Conservation (phyloP, 1,140 invertebrate genomes). For the Glossosoma conforme region DNA sequence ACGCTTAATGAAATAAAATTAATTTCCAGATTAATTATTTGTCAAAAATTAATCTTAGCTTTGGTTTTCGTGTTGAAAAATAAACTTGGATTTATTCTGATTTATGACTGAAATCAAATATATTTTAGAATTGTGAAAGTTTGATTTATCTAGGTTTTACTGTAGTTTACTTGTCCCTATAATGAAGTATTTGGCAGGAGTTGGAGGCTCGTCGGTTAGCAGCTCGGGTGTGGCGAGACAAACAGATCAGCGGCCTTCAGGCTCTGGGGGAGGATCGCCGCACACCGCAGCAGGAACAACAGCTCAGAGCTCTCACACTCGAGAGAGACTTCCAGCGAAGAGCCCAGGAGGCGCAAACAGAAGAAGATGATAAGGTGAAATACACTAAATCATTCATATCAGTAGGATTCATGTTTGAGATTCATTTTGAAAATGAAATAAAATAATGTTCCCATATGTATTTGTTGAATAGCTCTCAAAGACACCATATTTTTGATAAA, state of each 20-base stretch:
- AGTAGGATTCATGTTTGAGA: no score
- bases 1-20: no score
- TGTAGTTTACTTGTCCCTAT: no score
- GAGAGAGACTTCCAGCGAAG: slow-evolving; percentile 85
- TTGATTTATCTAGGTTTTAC: neutral
- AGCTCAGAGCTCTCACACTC: slow-evolving; percentile 73
- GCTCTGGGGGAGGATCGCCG: slow-evolving; percentile 55
- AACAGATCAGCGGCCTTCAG: slow-evolving; percentile 75
- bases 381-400: neutral
- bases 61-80: no score
- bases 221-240: slow-evolving; percentile 67
- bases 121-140: no score
- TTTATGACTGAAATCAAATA: no score
- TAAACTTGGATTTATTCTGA: no score
- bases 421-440: neutral
- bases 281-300: slow-evolving; percentile 78
- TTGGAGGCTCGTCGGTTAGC: slow-evolving; percentile 65
- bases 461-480: neutral
- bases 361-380: slow-evolving; percentile 70
- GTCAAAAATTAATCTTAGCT: no score
- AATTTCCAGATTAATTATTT: no score
- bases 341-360: slow-evolving; percentile 69
- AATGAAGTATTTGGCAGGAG: slow-evolving; percentile 50
- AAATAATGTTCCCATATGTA: neutral
- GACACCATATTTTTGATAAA: no score